phyloP scores from a whole-genome alignment of 2,113 vertebrate genomes.

The Spheniscus mendiculus region DNA sequence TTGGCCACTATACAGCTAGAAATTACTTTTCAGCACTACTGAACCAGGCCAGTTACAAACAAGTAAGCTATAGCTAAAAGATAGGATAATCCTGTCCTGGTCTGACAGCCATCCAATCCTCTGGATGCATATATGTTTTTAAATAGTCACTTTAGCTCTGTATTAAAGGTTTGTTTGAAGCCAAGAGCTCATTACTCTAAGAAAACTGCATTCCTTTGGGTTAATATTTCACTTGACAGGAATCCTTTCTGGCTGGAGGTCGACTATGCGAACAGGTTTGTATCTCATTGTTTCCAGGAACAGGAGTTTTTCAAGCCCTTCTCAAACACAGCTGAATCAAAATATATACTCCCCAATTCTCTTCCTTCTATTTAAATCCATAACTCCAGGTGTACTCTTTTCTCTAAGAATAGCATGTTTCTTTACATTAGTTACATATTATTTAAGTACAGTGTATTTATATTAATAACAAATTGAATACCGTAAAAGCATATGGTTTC shows the following conservation, averaged over 20 bases:
- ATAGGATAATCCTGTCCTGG: not conserved
- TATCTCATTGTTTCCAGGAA: constrained; percentile 37
- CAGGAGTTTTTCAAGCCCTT: constrained; percentile 13
- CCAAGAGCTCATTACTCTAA: constrained; percentile 15
- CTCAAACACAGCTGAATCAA: constrained; percentile 7
- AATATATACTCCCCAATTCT: not conserved
- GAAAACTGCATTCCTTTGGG: constrained; percentile 51
- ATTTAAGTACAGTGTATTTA: not conserved
- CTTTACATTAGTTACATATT: not conserved
- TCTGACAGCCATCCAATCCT: not conserved
- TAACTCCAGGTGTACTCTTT: not conserved
- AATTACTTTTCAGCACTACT: not conserved
- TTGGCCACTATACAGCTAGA: not conserved
- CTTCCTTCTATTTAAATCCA: not conserved
- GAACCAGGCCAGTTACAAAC: not conserved
- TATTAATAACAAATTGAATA: not conserved
- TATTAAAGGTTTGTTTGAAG: constrained; percentile 8
- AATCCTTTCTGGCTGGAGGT: constrained; percentile 53
- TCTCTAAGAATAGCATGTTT: not conserved
- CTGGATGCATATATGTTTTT: constrained; percentile 35
- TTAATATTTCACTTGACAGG: constrained; percentile 67
- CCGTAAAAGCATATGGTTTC: not conserved
- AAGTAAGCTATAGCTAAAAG: not conserved
- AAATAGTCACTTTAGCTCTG: constrained; percentile 38
- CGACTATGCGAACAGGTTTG: constrained; percentile 48